Percentiles rank a stretch among this genome's conserved stretches.
phyloP scores from a whole-genome alignment of 2,113 vertebrate genomes.

The Prietella phreatophila region DNA sequence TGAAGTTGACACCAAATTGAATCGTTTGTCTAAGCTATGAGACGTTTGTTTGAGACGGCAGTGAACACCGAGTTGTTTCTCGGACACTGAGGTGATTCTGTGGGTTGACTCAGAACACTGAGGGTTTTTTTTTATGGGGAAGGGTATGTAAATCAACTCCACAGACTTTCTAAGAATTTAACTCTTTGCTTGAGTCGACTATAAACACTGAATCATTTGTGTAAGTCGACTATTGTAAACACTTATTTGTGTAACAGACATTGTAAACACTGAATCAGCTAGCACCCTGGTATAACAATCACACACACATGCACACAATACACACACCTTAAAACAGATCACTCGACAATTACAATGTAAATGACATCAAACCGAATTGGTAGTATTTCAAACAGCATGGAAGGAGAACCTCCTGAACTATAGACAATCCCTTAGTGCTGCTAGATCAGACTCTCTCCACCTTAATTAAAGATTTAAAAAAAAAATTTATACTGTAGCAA shows the following conservation, averaged over 20 bases:
- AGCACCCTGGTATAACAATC: too few relatives aligned
- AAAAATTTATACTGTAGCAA: too few relatives aligned
- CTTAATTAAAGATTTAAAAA: too few relatives aligned
- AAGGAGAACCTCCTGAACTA: too few relatives aligned
- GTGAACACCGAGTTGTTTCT: background rate
- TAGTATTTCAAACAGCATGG: too few relatives aligned
- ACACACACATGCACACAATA: too few relatives aligned
- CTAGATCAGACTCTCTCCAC: too few relatives aligned
- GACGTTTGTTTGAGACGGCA: background rate
- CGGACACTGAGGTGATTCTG: background rate
- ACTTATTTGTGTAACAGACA: background rate
- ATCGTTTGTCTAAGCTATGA: background rate
- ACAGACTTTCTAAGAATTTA: background rate
- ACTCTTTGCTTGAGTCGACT: background rate
- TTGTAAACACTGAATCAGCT: background rate
- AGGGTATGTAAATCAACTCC: background rate
- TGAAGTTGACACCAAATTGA: background rate
- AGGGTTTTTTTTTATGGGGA: too few relatives aligned
- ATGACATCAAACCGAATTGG: too few relatives aligned
- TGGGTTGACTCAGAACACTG: background rate
- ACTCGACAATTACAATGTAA: too few relatives aligned
- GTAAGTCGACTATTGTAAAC: background rate
- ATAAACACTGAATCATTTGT: background rate
- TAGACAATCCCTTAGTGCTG: too few relatives aligned
- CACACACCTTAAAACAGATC: too few relatives aligned